Percentiles rank a stretch among this genome's conserved stretches.
Evolutionary conservation across 2,113 vertebrate genomes (phyloP).

Genomic region (Apodemus sylvaticus): DNA sequence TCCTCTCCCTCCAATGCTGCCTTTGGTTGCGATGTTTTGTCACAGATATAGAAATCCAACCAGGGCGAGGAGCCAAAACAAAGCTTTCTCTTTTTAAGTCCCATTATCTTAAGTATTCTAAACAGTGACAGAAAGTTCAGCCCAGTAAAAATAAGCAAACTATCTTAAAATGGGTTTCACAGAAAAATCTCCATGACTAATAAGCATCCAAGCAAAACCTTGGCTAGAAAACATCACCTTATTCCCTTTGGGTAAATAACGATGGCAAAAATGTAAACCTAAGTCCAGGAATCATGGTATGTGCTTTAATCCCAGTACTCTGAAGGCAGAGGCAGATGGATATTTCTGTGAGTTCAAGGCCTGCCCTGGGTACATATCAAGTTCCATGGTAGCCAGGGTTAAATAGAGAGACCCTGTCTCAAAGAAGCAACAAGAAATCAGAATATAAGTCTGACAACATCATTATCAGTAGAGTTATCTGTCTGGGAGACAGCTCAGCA

Average conservation of each 20-base stretch:
- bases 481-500: not conserved
- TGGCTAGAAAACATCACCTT: not conserved
- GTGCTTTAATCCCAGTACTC: not conserved
- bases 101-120: not conserved
- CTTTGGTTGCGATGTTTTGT: not conserved
- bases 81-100: not conserved
- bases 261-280: not conserved
- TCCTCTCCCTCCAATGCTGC: not conserved
- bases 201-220: not conserved
- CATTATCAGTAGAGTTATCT: not conserved
- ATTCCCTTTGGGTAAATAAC: not conserved
- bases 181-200: not conserved
- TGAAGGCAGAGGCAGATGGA: not conserved
- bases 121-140: not conserved
- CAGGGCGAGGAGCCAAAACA: not conserved
- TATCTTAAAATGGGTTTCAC: not conserved
- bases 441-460: not conserved
- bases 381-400: not conserved
- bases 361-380: not conserved
- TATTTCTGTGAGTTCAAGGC: not conserved
- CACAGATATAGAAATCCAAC: not conserved
- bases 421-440: not conserved
- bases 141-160: not conserved
- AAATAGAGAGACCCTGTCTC: not conserved
- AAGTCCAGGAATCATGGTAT: not conserved